Evolutionary conservation across 2,113 vertebrate genomes (phyloP).

Genomic region (Onychostoma macrolepis): DNA sequence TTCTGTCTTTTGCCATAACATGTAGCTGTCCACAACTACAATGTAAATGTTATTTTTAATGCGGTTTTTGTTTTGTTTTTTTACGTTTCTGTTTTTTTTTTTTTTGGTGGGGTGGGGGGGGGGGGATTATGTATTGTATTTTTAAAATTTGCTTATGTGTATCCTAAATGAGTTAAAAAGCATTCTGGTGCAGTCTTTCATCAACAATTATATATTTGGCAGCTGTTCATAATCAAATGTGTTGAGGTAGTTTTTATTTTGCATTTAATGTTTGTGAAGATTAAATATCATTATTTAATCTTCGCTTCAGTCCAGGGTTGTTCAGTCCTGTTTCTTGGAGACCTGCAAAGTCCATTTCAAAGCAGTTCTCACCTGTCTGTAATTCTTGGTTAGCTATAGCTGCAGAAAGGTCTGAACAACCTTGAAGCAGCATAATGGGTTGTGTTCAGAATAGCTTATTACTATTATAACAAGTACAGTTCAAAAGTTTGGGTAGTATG

Average conservation of each 20-base stretch:
- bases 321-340: not conserved
- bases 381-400: not conserved
- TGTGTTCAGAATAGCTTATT: not conserved
- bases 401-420: not conserved
- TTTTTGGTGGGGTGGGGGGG: too few relatives aligned
- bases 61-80: constrained; percentile 33
- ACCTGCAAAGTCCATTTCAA: not conserved
- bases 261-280: not conserved
- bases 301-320: not conserved
- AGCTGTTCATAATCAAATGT: constrained; percentile 73
- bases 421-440: not conserved
- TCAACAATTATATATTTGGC: constrained; percentile 73
- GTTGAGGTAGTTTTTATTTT: constrained; percentile 38
- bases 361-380: not conserved
- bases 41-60: constrained; percentile 63
- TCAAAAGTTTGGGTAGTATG: not conserved
- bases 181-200: constrained; percentile 68
- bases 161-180: constrained; percentile 62
- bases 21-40: constrained; percentile 62
- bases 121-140: constrained; percentile 68
- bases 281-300: not conserved
- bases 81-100: constrained; percentile 55
- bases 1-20: constrained; percentile 57
- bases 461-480: not conserved
- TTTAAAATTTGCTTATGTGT: constrained; percentile 66